Evolutionary conservation across 2,888 invertebrate species (phyloP).

Genomic region (Campoplex capitator): DNA sequence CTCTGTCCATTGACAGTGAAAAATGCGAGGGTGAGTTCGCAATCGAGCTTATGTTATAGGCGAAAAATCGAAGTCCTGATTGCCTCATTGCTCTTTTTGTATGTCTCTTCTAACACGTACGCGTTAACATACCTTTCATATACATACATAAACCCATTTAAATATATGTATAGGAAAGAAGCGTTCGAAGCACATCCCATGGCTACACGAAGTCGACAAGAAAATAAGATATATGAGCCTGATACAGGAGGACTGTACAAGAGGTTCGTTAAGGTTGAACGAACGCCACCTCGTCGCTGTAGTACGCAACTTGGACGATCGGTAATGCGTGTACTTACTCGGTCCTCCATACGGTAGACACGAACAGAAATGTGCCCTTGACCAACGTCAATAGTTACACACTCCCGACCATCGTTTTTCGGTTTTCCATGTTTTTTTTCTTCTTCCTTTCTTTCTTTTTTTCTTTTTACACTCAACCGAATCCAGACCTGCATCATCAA

Average conservation of each 20-base stretch:
- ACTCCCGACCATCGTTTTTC: conserved; percentile 15
- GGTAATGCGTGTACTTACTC: conserved; percentile 35
- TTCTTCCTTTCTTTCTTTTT: background rate
- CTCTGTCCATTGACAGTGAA: conserved; percentile 69
- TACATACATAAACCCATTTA: conserved; percentile 2
- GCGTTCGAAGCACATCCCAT: conserved; percentile 24
- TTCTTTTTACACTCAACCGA: conserved; percentile 2
- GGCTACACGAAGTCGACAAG: conserved; percentile 64
- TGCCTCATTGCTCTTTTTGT: conserved; percentile 17
- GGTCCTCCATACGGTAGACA: conserved; percentile 13
- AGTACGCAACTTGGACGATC: conserved; percentile 29
- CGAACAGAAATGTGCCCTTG: conserved; percentile 14
- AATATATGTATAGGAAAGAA: background rate
- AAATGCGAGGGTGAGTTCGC: conserved; percentile 66
- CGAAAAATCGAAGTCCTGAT: conserved; percentile 55
- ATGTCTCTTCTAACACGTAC: background rate
- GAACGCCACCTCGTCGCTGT: conserved; percentile 50
- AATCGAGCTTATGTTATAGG: conserved; percentile 62
- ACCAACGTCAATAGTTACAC: conserved; percentile 42
- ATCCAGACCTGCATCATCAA: conserved; percentile 33
- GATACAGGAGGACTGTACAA: conserved; percentile 69
- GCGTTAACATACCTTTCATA: background rate
- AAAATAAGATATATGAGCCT: conserved; percentile 76
- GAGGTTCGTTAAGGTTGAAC: conserved; percentile 68
- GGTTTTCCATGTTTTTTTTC: background rate